A percentile compares a stretch with the other conserved stretches of the same genome.
Conservation (phyloP, 2,888 invertebrate genomes). For the Brachyopa scutellaris region DNA sequence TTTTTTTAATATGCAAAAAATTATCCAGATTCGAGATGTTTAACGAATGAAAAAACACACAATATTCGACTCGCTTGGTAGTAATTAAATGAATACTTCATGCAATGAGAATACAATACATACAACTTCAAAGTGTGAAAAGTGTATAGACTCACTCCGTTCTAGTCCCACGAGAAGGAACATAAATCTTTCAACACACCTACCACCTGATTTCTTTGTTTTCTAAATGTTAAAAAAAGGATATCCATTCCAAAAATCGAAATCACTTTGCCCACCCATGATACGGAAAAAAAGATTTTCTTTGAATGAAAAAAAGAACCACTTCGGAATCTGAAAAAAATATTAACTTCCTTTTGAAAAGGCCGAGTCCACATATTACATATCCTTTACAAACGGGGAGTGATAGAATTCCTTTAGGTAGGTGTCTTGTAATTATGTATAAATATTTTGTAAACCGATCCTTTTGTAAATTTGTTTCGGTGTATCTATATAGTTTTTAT, state of each 20-base stretch:
- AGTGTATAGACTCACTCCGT: no score
- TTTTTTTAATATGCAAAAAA: no score
- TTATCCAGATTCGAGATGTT: no score
- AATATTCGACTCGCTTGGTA: no score
- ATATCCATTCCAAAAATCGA: not conserved
- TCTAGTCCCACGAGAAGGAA: not conserved
- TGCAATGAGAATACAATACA: no score
- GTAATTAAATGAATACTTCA: no score
- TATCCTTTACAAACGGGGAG: not conserved
- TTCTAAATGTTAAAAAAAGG: constrained; percentile 26
- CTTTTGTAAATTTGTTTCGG: constrained; percentile 35
- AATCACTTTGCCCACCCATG: constrained; percentile 42
- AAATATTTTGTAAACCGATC: constrained; percentile 43
- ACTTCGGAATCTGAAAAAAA: not conserved
- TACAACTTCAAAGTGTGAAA: no score
- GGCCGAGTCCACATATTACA: no score
- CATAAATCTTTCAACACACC: not conserved
- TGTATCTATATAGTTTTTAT: no score
- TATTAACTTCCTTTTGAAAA: constrained; percentile 17
- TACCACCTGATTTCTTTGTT: not conserved
- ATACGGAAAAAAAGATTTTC: constrained; percentile 3
- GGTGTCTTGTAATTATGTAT: constrained; percentile 38
- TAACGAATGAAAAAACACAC: no score
- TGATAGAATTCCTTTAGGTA: constrained; percentile 25
- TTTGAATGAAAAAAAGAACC: not conserved